Evolutionary conservation across 2,797 vertebrate species (phyloP), one percentile per base, ranked within the genome.

Genomic region (Acrossocheilus fasciatus): DNA sequence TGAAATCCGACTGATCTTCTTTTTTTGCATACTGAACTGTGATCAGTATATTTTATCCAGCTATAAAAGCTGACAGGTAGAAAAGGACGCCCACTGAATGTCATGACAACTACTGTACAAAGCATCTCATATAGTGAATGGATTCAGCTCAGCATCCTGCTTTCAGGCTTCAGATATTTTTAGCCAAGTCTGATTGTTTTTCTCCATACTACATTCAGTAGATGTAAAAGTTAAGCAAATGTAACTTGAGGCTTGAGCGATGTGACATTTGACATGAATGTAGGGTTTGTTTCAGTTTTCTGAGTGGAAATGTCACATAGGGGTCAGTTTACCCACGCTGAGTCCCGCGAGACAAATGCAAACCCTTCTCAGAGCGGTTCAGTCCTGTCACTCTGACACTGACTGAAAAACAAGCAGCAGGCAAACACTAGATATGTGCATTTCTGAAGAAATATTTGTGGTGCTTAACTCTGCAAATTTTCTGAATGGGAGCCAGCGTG

Each of bases 251-350:
- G 82, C 57, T 54, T 68, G 17, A 76, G 45, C 2, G 43, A 20
- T 54, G 59, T 84, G 34, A 76, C 73, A 68, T 84, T 74, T 84
- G 73, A 66, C 30, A 68, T 41, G 45, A 54, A 84, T 77, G n/a
- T 68, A 26, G 62, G 68, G 83, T 84, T 77, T 54, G 83, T 77
- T 77, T 68, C 34, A 54, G 59, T 76, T 76, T 76, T 77, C 34
- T 68, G 59, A 30, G 73, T 84, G 83, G 62, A 84, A 84, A 69
- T 77, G 83, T 77, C 83, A 84, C 45, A 43, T 14, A 39, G 62
- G 70, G 83, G 83, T 84, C 83, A 84, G n/a, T 43, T 79, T 57
- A 72, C 39, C 64, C 62, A 52, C 0, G 1, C 30, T 5, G 36
- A 6, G 5, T 82, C 34, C 81, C 30, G 41, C 12, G 62, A 69